These are phyloP conservation scores for Andrena praecox DNA, from an alignment of 2,888 invertebrate species.

Conservation along the genomic window DNA sequence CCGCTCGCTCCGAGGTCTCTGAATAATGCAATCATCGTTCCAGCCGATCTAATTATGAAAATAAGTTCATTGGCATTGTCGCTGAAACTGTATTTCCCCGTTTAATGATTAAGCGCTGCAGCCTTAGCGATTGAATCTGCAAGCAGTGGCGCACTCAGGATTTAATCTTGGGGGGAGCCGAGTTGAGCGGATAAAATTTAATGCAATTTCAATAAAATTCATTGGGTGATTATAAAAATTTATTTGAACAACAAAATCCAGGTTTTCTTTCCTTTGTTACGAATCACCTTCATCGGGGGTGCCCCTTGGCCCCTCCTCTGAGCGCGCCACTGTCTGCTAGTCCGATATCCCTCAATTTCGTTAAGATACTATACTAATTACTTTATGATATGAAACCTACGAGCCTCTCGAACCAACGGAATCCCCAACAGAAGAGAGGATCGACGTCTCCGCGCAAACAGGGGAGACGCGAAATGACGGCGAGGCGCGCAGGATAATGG, in stretches of 20 bases:
- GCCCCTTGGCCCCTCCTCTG: too few relatives aligned
- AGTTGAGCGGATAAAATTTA: neutral
- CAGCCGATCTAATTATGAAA: constrained; percentile 54
- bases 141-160: too few relatives aligned
- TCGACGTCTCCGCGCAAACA: neutral
- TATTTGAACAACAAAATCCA: too few relatives aligned
- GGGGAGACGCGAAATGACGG: neutral
- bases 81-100: neutral
- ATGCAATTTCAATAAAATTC: neutral
- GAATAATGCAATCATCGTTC: constrained; percentile 60
- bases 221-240: too few relatives aligned
- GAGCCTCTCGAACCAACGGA: too few relatives aligned
- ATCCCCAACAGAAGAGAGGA: neutral
- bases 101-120: neutral
- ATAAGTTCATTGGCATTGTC: constrained; percentile 27
- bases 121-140: neutral
- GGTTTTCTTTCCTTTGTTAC: too few relatives aligned
- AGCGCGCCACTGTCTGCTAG: too few relatives aligned
- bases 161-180: neutral
- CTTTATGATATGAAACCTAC: too few relatives aligned
- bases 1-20: constrained; percentile 45
- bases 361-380: too few relatives aligned
- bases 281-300: too few relatives aligned
- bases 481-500: constrained; percentile 40
- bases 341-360: too few relatives aligned